These are phyloP conservation scores for Echinarachnius parma DNA, from an alignment of 53 echinoderm and acorn worm species.

Conservation along the genomic window DNA sequence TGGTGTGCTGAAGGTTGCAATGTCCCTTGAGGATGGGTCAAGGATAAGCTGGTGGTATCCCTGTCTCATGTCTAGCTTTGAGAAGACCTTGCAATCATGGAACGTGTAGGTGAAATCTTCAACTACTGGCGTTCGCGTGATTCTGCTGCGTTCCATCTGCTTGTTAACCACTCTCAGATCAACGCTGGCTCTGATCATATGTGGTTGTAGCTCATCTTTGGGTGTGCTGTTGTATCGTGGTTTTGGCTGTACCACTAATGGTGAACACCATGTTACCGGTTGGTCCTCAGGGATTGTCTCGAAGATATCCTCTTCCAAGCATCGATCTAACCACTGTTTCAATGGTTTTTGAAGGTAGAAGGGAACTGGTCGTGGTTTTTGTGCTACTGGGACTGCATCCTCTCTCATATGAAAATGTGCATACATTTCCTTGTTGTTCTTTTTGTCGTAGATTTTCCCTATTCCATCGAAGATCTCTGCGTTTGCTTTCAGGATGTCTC, in stretches of 20 bases:
- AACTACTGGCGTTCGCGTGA: conserved; percentile 25
- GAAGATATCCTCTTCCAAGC: conserved; percentile 51
- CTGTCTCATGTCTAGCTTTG: conserved; percentile 60
- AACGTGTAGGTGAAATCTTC: conserved; percentile 36
- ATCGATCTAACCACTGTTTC: conserved; percentile 47
- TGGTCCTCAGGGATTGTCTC: conserved; percentile 43
- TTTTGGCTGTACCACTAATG: conserved; percentile 66
- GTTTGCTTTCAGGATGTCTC: not conserved
- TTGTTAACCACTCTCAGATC: conserved; percentile 67
- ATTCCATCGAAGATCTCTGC: conserved; percentile 47
- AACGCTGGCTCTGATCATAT: conserved; percentile 58
- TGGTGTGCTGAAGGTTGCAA: conserved; percentile 56
- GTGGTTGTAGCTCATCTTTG: conserved; percentile 44
- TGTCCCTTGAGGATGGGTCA: conserved; percentile 40
- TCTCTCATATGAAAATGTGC: conserved; percentile 50
- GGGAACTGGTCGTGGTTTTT: conserved; percentile 58
- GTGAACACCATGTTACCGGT: conserved; percentile 52
- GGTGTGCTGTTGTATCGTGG: conserved; percentile 42
- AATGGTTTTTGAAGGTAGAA: conserved; percentile 54
- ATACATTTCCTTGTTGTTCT: conserved; percentile 40
- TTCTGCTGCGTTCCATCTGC: conserved; percentile 46
- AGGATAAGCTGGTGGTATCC: conserved; percentile 59
- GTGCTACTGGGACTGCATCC: conserved; percentile 50
- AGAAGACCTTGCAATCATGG: conserved; percentile 47
- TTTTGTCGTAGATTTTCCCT: conserved; percentile 35